These are phyloP conservation scores for Heloderma charlesbogerti DNA, from an alignment of 2,113 vertebrate species.

Conservation along the genomic window DNA sequence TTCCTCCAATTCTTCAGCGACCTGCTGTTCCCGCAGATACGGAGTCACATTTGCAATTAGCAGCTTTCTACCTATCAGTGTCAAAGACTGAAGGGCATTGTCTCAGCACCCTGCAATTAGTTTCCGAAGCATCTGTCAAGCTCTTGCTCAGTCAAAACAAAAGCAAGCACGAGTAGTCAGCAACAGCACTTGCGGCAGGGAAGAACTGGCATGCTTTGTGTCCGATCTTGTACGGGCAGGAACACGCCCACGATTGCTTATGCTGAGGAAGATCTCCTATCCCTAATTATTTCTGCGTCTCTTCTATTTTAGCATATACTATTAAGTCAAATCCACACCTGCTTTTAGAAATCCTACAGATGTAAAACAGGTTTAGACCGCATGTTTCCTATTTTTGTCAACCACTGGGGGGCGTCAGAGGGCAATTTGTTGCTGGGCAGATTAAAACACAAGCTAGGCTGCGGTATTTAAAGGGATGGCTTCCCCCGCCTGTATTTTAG, in stretches of 20 bases:
- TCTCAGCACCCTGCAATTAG: conserved; percentile 1
- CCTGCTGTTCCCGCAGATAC: background rate
- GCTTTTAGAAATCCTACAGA: no score
- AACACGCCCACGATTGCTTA: background rate
- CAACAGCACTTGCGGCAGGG: background rate
- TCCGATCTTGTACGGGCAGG: background rate
- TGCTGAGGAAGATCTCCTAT: background rate
- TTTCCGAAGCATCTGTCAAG: background rate
- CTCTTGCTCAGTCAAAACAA: background rate
- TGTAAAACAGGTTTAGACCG: background rate
- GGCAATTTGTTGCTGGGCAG: conserved; percentile 64
- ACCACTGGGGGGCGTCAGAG: conserved; percentile 64
- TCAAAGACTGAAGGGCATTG: conserved; percentile 4
- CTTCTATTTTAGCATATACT: background rate
- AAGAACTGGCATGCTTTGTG: background rate
- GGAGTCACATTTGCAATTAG: background rate
- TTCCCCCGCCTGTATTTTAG: background rate
- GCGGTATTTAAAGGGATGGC: conserved; percentile 28
- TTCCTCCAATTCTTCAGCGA: background rate
- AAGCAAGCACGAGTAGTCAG: no score
- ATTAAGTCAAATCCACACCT: background rate
- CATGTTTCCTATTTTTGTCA: conserved; percentile 12
- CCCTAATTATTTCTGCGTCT: background rate
- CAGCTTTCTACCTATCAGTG: background rate
- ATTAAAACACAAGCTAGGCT: conserved; percentile 18